These are phyloP conservation scores for Neomorphus geoffroyi DNA, from an alignment of 2,797 vertebrate genomes.

Conservation along the genomic window DNA sequence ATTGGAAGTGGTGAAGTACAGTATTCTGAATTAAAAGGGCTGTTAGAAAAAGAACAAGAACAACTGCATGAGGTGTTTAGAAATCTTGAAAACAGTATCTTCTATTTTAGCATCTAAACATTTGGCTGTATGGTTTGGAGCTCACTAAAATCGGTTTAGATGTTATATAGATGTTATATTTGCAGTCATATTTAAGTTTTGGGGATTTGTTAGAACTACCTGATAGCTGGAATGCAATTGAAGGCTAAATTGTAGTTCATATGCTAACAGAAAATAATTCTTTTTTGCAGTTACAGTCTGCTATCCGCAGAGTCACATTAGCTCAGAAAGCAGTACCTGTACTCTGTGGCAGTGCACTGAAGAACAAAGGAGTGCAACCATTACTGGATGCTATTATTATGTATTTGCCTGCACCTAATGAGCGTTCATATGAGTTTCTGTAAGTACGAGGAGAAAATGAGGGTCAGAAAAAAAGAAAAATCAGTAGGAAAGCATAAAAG, in stretches of 20 bases:
- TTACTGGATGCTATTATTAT: slow-evolving; percentile 88
- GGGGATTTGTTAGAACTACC: neutral
- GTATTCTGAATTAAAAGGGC: neutral
- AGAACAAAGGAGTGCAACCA: slow-evolving; percentile 94
- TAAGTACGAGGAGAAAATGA: slow-evolving; percentile 76
- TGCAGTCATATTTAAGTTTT: neutral
- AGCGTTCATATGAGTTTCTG: slow-evolving; percentile 86
- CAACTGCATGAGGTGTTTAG: neutral
- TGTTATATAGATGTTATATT: neutral
- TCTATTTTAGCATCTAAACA: neutral
- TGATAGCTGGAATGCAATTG: neutral
- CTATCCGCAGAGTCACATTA: slow-evolving; percentile 87
- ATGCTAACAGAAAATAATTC: neutral
- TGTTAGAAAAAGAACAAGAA: neutral
- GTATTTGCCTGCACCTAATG: slow-evolving; percentile 91
- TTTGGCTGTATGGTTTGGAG: neutral
- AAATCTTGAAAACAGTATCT: neutral
- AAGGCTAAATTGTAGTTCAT: neutral
- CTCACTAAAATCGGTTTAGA: neutral
- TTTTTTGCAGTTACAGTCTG: slow-evolving; percentile 82
- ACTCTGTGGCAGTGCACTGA: slow-evolving; percentile 93
- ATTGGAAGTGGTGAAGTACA: neutral
- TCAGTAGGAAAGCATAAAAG: neutral
- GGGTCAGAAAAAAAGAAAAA: neutral
- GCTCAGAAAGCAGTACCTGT: slow-evolving; percentile 89